A percentile compares a stretch with the other conserved stretches of the same genome.
Conservation (phyloP, 2,113 vertebrate species). For the Chionis minor region DNA sequence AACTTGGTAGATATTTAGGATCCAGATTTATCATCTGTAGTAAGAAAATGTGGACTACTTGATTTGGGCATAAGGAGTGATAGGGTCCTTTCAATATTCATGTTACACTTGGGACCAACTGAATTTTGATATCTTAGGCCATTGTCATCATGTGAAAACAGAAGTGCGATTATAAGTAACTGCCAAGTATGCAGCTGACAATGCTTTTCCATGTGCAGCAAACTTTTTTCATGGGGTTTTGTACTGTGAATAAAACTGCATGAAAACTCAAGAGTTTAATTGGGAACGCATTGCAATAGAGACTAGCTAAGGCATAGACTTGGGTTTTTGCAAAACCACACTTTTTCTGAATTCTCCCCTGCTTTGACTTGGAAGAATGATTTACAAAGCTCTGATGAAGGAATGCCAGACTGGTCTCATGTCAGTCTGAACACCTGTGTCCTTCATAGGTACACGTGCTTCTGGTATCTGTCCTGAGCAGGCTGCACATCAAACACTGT, state of each 20-base stretch:
- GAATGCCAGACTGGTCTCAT: background rate
- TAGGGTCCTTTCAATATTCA: background rate
- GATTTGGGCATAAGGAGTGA: background rate
- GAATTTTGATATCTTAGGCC: background rate
- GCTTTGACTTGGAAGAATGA: background rate
- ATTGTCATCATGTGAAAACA: background rate
- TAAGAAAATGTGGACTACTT: background rate
- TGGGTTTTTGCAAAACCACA: rapidly evolving
- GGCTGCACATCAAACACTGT: background rate
- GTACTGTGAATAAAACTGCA: background rate
- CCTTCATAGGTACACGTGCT: background rate
- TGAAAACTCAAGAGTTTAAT: background rate
- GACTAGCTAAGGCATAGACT: background rate
- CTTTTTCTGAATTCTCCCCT: background rate
- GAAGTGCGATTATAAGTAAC: background rate
- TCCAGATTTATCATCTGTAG: background rate
- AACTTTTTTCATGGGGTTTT: background rate
- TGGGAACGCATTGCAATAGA: background rate
- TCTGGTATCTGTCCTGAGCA: background rate
- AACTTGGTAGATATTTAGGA: background rate
- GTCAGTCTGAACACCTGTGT: background rate
- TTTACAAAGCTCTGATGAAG: background rate
- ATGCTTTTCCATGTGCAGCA: background rate
- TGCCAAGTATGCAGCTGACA: background rate
- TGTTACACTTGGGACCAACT: background rate